phyloP scores from a whole-genome alignment of 1,140 invertebrate genomes.

The Adoxophyes honmai region DNA sequence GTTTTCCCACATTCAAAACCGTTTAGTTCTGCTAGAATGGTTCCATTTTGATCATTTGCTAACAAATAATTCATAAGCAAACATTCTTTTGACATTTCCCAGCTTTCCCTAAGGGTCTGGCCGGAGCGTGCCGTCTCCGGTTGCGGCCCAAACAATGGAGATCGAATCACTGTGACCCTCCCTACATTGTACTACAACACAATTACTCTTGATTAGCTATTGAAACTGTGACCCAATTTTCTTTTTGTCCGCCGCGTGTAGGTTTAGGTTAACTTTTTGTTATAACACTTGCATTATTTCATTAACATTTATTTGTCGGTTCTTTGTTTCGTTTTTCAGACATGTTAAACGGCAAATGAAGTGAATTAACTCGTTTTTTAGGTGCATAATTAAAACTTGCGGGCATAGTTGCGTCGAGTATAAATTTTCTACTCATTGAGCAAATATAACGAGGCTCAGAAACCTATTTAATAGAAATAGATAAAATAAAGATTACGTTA shows the following conservation, averaged over 20 bases:
- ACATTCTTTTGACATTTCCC: constrained; percentile 38
- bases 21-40: constrained; percentile 7
- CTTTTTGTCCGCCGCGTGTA: constrained; percentile 7
- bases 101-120: constrained; percentile 30
- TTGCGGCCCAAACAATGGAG: constrained; percentile 45
- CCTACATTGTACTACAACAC: constrained; percentile 44
- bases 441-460: constrained; percentile 12
- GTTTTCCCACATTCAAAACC: constrained; percentile 12
- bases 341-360: not conserved
- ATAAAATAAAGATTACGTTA: constrained; percentile 49
- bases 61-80: constrained; percentile 11
- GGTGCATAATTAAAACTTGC: not conserved
- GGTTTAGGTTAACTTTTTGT: constrained; percentile 12
- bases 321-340: not conserved
- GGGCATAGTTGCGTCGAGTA: not conserved
- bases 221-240: constrained; percentile 36
- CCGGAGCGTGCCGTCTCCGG: constrained; percentile 38
- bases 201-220: constrained; percentile 61
- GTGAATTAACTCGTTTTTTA: not conserved
- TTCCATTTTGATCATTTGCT: constrained; percentile 10
- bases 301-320: constrained; percentile 9
- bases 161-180: constrained; percentile 22
- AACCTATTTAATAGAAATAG: constrained; percentile 30
- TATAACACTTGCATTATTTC: constrained; percentile 12
- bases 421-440: constrained; percentile 11